phyloP scores from a whole-genome alignment of 1,140 invertebrate genomes.

The Drosophila parvula region DNA sequence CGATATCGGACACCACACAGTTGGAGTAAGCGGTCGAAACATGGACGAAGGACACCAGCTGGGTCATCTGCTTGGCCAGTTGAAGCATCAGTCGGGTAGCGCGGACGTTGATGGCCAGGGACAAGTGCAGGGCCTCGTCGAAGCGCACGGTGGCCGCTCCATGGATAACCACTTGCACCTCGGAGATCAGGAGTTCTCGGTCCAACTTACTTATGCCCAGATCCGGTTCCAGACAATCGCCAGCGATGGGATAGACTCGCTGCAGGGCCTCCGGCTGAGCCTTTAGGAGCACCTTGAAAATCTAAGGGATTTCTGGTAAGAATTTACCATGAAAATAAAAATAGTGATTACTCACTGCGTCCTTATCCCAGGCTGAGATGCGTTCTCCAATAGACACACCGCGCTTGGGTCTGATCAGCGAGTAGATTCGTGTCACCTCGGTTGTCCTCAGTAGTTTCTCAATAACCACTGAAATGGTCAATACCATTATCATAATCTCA shows the following conservation, averaged over 20 bases:
- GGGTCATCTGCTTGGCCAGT: conserved; percentile 87
- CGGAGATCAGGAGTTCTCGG: conserved; percentile 24
- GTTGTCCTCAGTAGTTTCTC: conserved; percentile 92
- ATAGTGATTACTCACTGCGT: conserved; percentile 41
- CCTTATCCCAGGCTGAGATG: conserved; percentile 88
- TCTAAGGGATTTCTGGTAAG: not conserved
- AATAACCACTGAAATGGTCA: conserved; percentile 86
- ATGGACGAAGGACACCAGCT: conserved; percentile 88
- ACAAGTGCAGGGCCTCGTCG: conserved; percentile 89
- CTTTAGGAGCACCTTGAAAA: conserved; percentile 37
- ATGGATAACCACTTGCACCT: conserved; percentile 91
- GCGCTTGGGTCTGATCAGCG: conserved; percentile 91
- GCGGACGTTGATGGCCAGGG: conserved; percentile 86
- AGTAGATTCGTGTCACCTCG: conserved; percentile 88
- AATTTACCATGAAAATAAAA: no score
- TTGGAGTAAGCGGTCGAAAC: conserved; percentile 91
- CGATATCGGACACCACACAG: conserved; percentile 86
- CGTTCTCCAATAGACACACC: conserved; percentile 87
- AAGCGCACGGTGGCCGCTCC: conserved; percentile 93
- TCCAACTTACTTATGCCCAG: conserved; percentile 89
- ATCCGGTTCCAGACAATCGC: conserved; percentile 86
- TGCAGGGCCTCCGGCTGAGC: conserved; percentile 14
- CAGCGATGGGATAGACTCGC: conserved; percentile 84
- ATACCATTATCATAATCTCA: not conserved
- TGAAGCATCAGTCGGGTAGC: conserved; percentile 86